Base-by-base conservation (phyloP, 1,140 invertebrate genomes). In the Schlechtendalia chinensis region DNA sequence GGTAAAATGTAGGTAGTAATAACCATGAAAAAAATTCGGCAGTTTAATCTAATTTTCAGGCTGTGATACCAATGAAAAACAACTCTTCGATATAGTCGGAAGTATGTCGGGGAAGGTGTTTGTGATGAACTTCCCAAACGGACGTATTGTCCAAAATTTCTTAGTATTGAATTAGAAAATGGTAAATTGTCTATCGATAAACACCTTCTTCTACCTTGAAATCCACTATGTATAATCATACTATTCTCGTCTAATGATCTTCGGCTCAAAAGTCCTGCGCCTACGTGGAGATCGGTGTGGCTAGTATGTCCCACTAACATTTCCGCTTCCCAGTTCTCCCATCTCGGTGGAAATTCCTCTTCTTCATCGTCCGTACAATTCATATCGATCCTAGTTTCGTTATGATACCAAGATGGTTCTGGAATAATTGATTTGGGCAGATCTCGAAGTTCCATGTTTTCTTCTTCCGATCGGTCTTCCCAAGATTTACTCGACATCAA, bases 381-480 rank as follows among this genome's bases (percentile, higher is more conserved):
- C 6, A 83, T 83, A 65, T 87, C 88, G 77, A 87, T 88, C 69
- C 85, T 85, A 0, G 88, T 88, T 29, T 88, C 89, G 11, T 89
- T 86, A 6, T 88, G 86, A 0, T 86, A 56, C 86, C 86, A 87
- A 5, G 85, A 82, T 1, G 84, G 84, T 54, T 84, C 82, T 2
- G 86, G 86, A 58, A 82, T 84, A 2, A 87, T 86, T 0, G 87
- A 87, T 14, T 84, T 85, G 0, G 89, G 88, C 19, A 90, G 82
- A 19, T 90, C 89, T 71, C 88, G 87, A 10, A 90, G 82, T 83
- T 90, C 89, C 10, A 88, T 82, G 3, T 87, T 87, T 83, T 90
- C 90, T 81, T 88, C 87, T 82, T 89, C 87, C 5, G 89, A 88
- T 16, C 88, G 87, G 56, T 90, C 88, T 75, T 90, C 89, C 89